A percentile compares a stretch with the other conserved stretches of the same genome.
These are phyloP conservation scores for Parascotia fuliginaria DNA, from an alignment of 2,888 invertebrate genomes.

Conservation along the genomic window DNA sequence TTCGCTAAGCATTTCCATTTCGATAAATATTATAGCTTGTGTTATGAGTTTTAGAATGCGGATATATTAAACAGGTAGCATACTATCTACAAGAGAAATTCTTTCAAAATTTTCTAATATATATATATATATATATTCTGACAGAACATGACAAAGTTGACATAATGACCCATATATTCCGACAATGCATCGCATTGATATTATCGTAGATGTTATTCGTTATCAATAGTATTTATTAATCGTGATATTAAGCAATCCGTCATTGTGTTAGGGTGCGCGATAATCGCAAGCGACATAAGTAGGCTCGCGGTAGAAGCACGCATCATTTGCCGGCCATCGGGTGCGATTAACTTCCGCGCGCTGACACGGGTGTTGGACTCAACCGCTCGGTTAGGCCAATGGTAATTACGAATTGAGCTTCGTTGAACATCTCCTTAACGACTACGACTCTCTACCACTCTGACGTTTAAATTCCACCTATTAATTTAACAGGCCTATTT, in stretches of 20 bases:
- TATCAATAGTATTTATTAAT: conserved; percentile 42
- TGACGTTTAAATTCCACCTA: conserved; percentile 56
- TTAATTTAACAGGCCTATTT: conserved; percentile 48
- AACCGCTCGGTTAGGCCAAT: conserved; percentile 44
- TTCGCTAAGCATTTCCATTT: too few species aligned
- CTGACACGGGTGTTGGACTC: conserved; percentile 65
- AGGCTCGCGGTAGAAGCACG: conserved; percentile 69
- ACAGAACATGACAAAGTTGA: conserved; percentile 30
- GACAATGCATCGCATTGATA: conserved; percentile 41
- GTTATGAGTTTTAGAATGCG: too few species aligned
- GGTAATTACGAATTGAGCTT: conserved; percentile 67
- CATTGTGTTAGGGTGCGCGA: conserved; percentile 58
- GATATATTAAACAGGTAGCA: too few species aligned
- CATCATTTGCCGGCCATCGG: conserved; percentile 79
- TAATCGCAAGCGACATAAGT: conserved; percentile 78
- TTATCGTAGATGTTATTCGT: conserved; percentile 38
- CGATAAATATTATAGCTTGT: too few species aligned
- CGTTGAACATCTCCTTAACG: conserved; percentile 56
- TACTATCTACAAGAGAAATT: too few species aligned
- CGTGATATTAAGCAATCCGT: conserved; percentile 58
- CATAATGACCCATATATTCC: conserved; percentile 34
- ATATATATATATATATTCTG: conserved; percentile 15
- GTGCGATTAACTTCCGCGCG: conserved; percentile 65
- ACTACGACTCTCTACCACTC: conserved; percentile 46
- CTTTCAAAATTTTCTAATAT: too few species aligned